phyloP scores from a whole-genome alignment of 2,797 vertebrate species.

The Remorina albescens region DNA sequence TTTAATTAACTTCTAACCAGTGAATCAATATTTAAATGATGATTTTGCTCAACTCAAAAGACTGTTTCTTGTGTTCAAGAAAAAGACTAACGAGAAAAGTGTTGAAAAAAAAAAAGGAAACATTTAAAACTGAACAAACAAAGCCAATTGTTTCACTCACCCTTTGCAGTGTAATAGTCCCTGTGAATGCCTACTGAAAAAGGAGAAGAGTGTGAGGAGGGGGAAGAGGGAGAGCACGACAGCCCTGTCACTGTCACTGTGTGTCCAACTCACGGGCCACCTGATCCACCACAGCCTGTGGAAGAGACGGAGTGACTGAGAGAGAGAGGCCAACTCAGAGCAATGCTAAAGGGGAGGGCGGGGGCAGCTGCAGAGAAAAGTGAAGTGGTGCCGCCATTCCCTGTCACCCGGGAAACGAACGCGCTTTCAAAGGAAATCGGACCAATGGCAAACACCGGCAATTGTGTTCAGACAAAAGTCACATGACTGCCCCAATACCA shows the following conservation, averaged over 20 bases:
- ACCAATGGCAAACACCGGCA: constrained; percentile 85
- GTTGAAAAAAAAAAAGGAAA: background rate
- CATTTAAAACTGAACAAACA: constrained; percentile 29
- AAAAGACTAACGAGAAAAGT: constrained; percentile 4
- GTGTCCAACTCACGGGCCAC: constrained; percentile 64
- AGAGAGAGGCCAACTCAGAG: constrained; percentile 46
- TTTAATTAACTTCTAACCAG: constrained; percentile 16
- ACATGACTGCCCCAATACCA: constrained; percentile 83
- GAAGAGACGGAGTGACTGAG: constrained; percentile 51
- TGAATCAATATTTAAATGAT: constrained; percentile 4
- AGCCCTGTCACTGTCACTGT: constrained; percentile 59
- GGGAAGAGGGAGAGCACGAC: constrained; percentile 57
- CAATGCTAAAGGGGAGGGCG: constrained; percentile 21
- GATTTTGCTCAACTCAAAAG: constrained; percentile 1
- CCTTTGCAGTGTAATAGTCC: constrained; percentile 59
- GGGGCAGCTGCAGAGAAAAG: constrained; percentile 72
- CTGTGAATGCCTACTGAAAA: constrained; percentile 56
- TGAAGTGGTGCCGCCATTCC: constrained; percentile 86
- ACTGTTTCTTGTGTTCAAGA: constrained; percentile 19
- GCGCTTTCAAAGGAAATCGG: constrained; percentile 84
- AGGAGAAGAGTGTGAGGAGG: constrained; percentile 63
- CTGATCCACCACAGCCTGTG: constrained; percentile 74
- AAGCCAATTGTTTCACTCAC: constrained; percentile 70
- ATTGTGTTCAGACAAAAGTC: constrained; percentile 87
- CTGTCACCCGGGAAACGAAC: constrained; percentile 86